These are phyloP conservation scores for Apteryx owenii DNA, from an alignment of 2,113 vertebrate species.

Conservation along the genomic window DNA sequence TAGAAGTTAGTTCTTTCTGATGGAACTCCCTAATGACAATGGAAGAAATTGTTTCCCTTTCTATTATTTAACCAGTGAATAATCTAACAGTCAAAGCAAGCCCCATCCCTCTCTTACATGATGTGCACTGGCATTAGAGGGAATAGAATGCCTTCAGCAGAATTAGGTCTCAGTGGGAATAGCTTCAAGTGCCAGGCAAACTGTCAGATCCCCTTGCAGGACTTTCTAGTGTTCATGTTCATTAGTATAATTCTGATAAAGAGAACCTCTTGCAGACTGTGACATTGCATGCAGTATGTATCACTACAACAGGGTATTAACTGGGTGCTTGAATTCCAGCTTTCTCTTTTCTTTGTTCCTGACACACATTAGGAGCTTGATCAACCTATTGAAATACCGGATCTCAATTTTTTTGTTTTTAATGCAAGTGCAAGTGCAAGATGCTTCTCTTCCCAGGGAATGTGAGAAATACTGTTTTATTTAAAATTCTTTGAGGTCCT, in stretches of 20 bases:
- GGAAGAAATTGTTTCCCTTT: not conserved
- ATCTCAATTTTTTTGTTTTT: not conserved
- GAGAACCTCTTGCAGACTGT: not conserved
- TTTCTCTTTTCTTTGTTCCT: not conserved
- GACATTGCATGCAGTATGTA: not conserved
- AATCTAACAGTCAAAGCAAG: not conserved
- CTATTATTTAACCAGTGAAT: not conserved
- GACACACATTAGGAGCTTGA: not conserved
- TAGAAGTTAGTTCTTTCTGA: not conserved
- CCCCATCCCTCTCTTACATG: not conserved
- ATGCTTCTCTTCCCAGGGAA: not conserved
- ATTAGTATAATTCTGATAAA: not conserved
- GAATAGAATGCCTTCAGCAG: not conserved
- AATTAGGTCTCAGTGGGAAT: not conserved
- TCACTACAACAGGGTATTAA: not conserved
- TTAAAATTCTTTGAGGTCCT: not conserved
- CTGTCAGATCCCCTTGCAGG: not conserved
- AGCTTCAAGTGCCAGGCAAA: not conserved
- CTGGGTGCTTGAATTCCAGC: not conserved
- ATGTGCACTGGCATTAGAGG: not conserved
- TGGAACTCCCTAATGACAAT: not conserved
- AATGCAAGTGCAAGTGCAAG: not conserved
- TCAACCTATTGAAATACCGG: not conserved
- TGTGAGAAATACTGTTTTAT: not conserved
- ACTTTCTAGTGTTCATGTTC: not conserved